Evolutionary conservation across 2,113 vertebrate species (phyloP).

Genomic region (Phalacrocorax brasilianus): DNA sequence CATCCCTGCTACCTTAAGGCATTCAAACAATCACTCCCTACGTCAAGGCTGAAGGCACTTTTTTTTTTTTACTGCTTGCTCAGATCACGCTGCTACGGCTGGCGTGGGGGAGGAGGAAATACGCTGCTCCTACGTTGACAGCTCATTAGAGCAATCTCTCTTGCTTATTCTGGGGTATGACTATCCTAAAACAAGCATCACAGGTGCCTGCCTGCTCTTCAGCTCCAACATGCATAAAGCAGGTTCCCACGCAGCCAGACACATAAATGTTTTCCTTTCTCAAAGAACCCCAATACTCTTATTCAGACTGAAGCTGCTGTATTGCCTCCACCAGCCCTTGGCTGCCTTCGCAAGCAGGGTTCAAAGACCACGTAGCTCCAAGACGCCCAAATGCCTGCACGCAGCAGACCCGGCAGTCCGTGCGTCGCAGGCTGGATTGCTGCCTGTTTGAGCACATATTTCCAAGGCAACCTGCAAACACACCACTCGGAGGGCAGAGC

Average conservation of each 20-base stretch:
- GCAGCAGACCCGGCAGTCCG: background rate
- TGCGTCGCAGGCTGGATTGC: background rate
- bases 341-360: background rate
- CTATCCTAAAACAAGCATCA: background rate
- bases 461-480: background rate
- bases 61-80: background rate
- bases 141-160: conserved; percentile 41
- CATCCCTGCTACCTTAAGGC: background rate
- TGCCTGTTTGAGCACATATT: accelerated
- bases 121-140: background rate
- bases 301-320: accelerated
- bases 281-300: accelerated
- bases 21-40: background rate
- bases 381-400: background rate
- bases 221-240: background rate
- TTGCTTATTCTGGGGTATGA: background rate
- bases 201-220: background rate
- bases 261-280: background rate
- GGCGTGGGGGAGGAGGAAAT: background rate
- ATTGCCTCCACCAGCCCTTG: background rate
- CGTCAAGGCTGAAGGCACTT: background rate
- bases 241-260: background rate
- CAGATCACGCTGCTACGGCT: background rate
- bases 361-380: background rate
- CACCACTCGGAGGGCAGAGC: background rate